phyloP scores from a whole-genome alignment of 1,140 invertebrate genomes.

The Saxidomus purpurata region DNA sequence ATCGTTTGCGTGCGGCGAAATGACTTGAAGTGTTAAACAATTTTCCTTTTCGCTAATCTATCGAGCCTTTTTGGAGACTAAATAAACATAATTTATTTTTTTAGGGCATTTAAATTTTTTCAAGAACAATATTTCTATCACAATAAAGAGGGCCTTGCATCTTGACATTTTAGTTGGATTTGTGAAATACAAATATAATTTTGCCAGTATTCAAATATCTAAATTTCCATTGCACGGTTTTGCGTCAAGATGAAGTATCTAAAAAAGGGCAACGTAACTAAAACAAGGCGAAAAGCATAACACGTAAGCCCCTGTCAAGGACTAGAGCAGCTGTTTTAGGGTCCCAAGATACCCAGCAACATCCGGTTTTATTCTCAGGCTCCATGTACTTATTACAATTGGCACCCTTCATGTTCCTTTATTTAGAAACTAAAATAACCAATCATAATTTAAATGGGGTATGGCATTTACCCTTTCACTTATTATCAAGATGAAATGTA shows the following conservation, averaged over 20 bases:
- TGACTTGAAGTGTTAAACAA: background rate
- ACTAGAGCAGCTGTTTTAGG: background rate
- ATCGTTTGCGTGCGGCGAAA: slow-evolving; percentile 7
- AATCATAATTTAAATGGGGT: background rate
- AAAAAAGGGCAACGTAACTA: too few relatives aligned
- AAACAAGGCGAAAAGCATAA: too few relatives aligned
- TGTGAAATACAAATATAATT: too few relatives aligned
- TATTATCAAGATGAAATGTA: background rate
- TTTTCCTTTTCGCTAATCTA: slow-evolving; percentile 27
- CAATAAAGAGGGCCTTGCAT: background rate
- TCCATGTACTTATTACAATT: background rate
- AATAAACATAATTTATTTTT: slow-evolving; percentile 50
- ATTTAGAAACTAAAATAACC: background rate
- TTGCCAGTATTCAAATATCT: too few relatives aligned
- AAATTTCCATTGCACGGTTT: too few relatives aligned
- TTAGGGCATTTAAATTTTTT: slow-evolving; percentile 26
- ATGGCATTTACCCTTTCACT: slow-evolving; percentile 1
- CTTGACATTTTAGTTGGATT: background rate
- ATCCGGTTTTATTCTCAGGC: background rate
- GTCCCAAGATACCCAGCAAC: background rate
- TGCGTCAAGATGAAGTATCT: too few relatives aligned
- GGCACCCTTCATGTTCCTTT: slow-evolving; percentile 3
- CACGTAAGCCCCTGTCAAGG: background rate
- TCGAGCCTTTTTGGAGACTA: slow-evolving; percentile 19
- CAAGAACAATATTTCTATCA: background rate